These are phyloP conservation scores for Melanostoma scalare DNA, from an alignment of 2,888 invertebrate species.

Conservation along the genomic window DNA sequence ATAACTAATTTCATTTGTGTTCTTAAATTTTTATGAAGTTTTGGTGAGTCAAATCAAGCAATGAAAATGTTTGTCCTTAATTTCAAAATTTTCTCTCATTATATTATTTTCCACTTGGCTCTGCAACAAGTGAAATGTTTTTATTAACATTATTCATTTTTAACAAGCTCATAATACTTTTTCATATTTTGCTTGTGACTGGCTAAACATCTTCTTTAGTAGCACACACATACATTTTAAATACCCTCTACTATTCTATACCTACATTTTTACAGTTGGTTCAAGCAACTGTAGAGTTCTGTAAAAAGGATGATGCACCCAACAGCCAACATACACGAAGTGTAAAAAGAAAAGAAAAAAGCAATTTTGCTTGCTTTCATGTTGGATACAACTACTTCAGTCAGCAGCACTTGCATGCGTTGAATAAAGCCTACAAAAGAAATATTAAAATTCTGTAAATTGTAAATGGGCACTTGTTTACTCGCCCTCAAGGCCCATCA, in stretches of 20 bases:
- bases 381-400: conserved; percentile 27
- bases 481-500: conserved; percentile 44
- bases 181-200: not conserved
- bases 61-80: not conserved
- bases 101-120: conserved; percentile 16
- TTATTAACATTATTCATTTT: not conserved
- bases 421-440: conserved; percentile 48
- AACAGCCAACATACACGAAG: not conserved
- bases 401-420: conserved; percentile 18
- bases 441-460: conserved; percentile 68
- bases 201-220: conserved; percentile 12
- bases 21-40: too few species aligned
- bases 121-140: conserved; percentile 46
- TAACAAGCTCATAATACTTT: not conserved
- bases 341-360: not conserved
- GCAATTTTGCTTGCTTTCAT: not conserved
- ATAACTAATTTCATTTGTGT: too few species aligned
- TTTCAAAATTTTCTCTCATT: conserved; percentile 26
- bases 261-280: not conserved
- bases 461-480: conserved; percentile 66
- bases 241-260: not conserved
- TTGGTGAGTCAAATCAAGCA: too few species aligned
- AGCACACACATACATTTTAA: too few species aligned
- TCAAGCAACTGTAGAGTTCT: not conserved
- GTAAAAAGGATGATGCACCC: not conserved